A percentile compares a stretch with the other conserved stretches of the same genome.
Conservation (phyloP, 1,140 invertebrate species). For the Drosophila pruinosa region DNA sequence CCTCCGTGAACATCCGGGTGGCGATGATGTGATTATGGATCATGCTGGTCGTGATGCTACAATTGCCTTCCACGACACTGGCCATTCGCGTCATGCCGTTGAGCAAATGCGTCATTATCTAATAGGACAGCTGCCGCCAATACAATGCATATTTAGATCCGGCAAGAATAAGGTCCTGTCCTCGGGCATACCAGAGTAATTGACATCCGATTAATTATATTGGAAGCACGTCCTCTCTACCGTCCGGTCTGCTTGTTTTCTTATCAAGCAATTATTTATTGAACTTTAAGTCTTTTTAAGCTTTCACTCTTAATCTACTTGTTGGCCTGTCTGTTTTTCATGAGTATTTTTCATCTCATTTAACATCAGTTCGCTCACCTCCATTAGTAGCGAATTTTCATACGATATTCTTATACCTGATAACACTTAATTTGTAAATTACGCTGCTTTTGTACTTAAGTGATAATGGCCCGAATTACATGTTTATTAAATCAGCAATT, state of each 20-base stretch:
- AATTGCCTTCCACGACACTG: conserved; percentile 90
- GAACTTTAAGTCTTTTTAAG: conserved; percentile 15
- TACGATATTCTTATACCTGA: conserved; percentile 6
- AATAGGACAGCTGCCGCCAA: conserved; percentile 88
- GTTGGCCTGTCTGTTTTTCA: conserved; percentile 5
- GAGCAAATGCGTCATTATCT: conserved; percentile 86
- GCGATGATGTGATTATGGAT: conserved; percentile 92
- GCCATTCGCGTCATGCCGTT: conserved; percentile 88
- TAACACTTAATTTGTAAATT: background rate
- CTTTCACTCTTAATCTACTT: conserved; percentile 26
- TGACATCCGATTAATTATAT: conserved; percentile 7
- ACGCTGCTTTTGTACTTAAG: conserved; percentile 21
- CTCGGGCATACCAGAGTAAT: conserved; percentile 69
- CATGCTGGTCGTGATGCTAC: conserved; percentile 94
- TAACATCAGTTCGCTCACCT: background rate
- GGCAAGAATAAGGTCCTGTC: conserved; percentile 63
- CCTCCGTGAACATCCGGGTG: conserved; percentile 92
- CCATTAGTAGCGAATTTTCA: background rate
- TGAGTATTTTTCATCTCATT: background rate
- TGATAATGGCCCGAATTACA: background rate
- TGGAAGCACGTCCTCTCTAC: conserved; percentile 1
- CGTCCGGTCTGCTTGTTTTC: conserved; percentile 20
- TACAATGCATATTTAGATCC: conserved; percentile 88
- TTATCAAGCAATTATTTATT: conserved; percentile 29
- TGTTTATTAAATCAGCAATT: background rate